These are phyloP conservation scores for Patagioenas fasciata DNA, from an alignment of 2,113 vertebrate genomes.

Conservation along the genomic window DNA sequence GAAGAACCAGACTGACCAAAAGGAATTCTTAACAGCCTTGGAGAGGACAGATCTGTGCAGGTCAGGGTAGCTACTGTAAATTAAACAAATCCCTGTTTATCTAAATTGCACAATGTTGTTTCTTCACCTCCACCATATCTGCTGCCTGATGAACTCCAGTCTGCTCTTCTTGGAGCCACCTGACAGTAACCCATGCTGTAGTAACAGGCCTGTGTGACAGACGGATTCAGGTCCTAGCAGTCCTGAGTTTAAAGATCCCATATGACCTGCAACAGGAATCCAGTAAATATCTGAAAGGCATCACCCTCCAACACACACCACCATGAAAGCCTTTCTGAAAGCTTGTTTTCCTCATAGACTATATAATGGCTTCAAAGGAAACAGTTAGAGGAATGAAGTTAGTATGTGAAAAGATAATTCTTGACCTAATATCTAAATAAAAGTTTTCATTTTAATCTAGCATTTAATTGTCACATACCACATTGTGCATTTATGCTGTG, in stretches of 20 bases:
- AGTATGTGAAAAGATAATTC: not conserved
- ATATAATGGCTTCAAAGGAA: not conserved
- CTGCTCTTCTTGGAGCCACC: not conserved
- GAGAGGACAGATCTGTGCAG: not conserved
- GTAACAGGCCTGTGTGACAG: not conserved
- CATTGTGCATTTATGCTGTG: not conserved
- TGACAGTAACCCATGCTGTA: not conserved
- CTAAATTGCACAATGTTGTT: not conserved
- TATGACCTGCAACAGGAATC: not conserved
- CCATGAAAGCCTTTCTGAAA: not conserved
- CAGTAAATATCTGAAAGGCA: not conserved
- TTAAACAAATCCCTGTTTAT: not conserved
- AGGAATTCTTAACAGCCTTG: not conserved
- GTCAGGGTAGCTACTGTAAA: not conserved
- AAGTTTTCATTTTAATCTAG: not conserved
- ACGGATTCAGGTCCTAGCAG: not conserved
- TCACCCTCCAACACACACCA: not conserved
- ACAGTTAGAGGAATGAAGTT: not conserved
- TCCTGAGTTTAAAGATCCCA: not conserved
- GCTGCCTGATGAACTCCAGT: not conserved
- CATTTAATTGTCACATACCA: not conserved
- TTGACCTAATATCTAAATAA: not conserved
- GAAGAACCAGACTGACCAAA: not conserved
- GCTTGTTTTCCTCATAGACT: not conserved
- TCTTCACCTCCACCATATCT: not conserved